Conservation (phyloP, 2,113 vertebrate species). For the Paradoxurus hermaphroditus region DNA sequence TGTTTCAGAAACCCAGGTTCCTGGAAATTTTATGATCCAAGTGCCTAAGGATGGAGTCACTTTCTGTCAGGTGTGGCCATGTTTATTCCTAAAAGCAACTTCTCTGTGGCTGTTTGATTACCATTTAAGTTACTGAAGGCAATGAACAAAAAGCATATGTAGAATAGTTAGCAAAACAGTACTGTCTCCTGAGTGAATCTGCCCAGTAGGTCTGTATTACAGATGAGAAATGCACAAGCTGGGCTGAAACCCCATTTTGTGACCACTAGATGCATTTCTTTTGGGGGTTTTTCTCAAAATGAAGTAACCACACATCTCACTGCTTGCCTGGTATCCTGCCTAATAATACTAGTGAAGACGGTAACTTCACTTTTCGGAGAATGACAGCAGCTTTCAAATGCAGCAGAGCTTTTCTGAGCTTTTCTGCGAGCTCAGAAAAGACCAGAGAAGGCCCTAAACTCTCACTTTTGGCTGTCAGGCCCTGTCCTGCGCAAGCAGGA, state of each 20-base stretch:
- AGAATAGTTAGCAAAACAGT: background rate
- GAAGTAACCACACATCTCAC: background rate
- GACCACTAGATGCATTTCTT: background rate
- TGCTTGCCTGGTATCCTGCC: background rate
- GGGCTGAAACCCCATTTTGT: background rate
- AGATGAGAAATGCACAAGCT: background rate
- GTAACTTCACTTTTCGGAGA: background rate
- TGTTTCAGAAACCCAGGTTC: background rate
- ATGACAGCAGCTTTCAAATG: background rate
- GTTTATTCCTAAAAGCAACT: background rate
- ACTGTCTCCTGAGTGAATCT: background rate
- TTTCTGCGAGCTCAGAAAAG: background rate
- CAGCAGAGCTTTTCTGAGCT: background rate
- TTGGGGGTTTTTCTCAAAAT: background rate
- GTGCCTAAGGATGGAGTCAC: background rate
- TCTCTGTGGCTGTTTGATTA: background rate
- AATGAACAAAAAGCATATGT: background rate
- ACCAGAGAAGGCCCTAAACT: background rate
- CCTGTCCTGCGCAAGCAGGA: background rate
- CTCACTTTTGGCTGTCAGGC: background rate
- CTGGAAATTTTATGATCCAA: background rate
- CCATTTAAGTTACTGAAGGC: background rate
- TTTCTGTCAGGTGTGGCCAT: background rate
- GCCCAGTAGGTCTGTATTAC: background rate
- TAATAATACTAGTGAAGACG: background rate